Evolutionary conservation across 2,888 invertebrate species (phyloP).

Genomic region (Megastigmus dorsalis): DNA sequence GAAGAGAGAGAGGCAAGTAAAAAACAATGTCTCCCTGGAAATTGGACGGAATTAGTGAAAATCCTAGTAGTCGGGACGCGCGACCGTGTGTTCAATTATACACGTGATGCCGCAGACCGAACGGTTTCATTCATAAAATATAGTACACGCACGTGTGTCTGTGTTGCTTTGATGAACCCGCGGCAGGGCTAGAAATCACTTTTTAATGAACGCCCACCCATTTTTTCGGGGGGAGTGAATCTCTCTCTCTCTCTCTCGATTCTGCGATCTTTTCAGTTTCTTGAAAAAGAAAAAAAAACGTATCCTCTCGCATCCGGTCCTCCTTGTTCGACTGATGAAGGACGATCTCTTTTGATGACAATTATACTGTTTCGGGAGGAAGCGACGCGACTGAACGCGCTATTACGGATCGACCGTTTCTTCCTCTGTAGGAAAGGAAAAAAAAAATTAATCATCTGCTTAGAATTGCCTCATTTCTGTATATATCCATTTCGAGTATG

Average conservation of each 20-base stretch:
- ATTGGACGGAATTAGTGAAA: constrained; percentile 67
- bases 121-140: background rate
- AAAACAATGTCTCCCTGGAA: constrained; percentile 41
- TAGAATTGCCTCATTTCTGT: background rate
- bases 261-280: constrained; percentile 10
- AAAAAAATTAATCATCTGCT: constrained; percentile 25
- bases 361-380: constrained; percentile 28
- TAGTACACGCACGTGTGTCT: background rate
- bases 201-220: constrained; percentile 68
- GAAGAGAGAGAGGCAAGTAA: constrained; percentile 29
- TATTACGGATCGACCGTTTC: constrained; percentile 25
- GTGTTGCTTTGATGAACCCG: constrained; percentile 45
- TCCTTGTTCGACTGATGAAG: constrained; percentile 8
- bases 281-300: constrained; percentile 8
- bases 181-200: constrained; percentile 66
- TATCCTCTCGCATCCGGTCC: constrained; percentile 41
- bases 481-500: constrained; percentile 5
- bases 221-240: constrained; percentile 9
- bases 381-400: constrained; percentile 12
- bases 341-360: constrained; percentile 44
- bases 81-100: constrained; percentile 62
- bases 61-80: constrained; percentile 52
- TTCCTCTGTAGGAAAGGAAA: background rate
- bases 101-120: constrained; percentile 30
- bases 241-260: too few relatives aligned